phyloP scores from a whole-genome alignment of 2,797 vertebrate species.

The Danio jaintianensis region DNA sequence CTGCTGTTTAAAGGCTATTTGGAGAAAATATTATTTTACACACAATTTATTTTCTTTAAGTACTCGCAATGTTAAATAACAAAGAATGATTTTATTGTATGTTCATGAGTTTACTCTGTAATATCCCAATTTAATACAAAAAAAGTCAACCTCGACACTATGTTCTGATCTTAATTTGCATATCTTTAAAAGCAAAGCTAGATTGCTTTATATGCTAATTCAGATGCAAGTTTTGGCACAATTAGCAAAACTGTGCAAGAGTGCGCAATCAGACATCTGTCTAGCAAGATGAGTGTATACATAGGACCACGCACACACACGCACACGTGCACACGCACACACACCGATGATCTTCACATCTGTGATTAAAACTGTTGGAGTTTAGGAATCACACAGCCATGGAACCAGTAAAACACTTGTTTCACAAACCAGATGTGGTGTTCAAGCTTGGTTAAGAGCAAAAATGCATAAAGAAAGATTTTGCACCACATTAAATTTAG shows the following conservation, averaged over 20 bases:
- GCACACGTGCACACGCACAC: too few relatives aligned
- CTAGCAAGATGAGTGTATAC: conserved; percentile 19
- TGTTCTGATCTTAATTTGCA: background rate
- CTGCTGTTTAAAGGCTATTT: background rate
- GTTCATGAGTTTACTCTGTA: background rate
- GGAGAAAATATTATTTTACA: background rate
- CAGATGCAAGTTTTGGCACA: background rate
- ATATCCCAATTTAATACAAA: background rate
- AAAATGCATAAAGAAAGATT: background rate
- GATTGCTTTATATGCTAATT: background rate
- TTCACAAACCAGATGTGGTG: background rate
- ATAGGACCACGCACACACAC: conserved; percentile 24
- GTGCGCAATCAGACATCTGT: conserved; percentile 11
- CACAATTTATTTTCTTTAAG: background rate
- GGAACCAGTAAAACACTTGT: conserved; percentile 4
- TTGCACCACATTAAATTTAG: background rate
- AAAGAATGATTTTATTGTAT: background rate
- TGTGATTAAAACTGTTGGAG: conserved; percentile 20
- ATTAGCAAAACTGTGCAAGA: background rate
- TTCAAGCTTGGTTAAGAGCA: background rate
- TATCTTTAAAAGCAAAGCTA: background rate
- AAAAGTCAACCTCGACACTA: background rate
- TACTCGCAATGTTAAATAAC: background rate
- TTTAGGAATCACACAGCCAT: conserved; percentile 17
- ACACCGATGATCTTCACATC: conserved; percentile 1